These are phyloP conservation scores for Myopa testacea DNA, from an alignment of 2,888 invertebrate species.

Conservation along the genomic window DNA sequence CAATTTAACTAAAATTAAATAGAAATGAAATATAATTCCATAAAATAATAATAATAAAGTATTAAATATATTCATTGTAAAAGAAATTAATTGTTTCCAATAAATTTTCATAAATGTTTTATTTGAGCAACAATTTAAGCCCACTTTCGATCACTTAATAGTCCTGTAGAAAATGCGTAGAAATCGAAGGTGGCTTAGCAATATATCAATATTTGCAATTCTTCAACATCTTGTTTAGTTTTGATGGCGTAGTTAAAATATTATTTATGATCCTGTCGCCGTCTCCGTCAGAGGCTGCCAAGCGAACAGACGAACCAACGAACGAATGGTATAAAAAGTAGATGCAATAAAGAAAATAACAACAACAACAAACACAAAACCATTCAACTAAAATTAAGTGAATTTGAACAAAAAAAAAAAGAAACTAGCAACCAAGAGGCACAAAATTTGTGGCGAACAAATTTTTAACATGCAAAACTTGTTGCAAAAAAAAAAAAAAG, in stretches of 20 bases:
- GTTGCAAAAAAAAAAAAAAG: background rate
- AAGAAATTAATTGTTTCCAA: too few relatives aligned
- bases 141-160: background rate
- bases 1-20: background rate
- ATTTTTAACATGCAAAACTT: background rate
- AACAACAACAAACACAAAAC: background rate
- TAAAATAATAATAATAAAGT: background rate
- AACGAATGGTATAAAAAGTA: too few relatives aligned
- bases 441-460: too few relatives aligned
- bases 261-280: constrained; percentile 16
- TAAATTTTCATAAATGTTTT: background rate
- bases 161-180: background rate
- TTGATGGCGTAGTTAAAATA: constrained; percentile 8
- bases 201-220: background rate
- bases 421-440: too few relatives aligned
- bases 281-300: background rate
- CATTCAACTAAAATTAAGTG: background rate
- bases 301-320: too few relatives aligned
- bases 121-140: background rate
- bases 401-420: too few relatives aligned
- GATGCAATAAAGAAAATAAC: too few relatives aligned
- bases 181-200: background rate
- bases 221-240: constrained; percentile 14
- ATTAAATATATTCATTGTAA: background rate
- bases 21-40: background rate